Conservation (phyloP, 2,113 vertebrate genomes). For the Eulemur macaco region DNA sequence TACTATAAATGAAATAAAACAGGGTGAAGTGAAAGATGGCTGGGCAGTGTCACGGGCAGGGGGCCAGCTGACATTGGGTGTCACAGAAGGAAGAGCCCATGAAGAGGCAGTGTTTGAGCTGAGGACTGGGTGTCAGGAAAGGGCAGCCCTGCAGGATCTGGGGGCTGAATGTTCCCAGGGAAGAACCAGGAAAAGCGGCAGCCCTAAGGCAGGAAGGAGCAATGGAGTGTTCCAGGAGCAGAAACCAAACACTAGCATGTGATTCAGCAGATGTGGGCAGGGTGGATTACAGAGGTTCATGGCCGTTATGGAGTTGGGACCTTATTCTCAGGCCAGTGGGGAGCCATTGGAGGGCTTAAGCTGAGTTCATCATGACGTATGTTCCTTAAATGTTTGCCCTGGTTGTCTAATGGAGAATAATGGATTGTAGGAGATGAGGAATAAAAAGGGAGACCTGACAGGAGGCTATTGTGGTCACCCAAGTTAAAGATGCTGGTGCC, state of each 20-base stretch:
- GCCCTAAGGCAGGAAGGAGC: background rate
- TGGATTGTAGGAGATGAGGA: background rate
- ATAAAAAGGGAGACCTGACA: background rate
- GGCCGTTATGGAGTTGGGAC: background rate
- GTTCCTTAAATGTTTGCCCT: background rate
- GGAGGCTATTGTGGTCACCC: background rate
- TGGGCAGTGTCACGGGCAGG: fast-evolving
- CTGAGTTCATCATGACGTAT: background rate
- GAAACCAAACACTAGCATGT: background rate
- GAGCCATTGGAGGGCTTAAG: background rate
- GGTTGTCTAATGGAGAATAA: background rate
- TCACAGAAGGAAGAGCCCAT: background rate
- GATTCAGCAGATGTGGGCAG: background rate
- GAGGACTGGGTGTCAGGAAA: background rate
- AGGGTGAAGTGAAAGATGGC: background rate
- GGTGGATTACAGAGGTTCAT: no score
- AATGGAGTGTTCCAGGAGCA: background rate
- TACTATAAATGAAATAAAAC: background rate
- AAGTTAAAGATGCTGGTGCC: background rate
- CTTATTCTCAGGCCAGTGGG: background rate
- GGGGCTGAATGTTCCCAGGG: background rate
- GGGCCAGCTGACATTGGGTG: background rate
- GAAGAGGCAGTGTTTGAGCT: background rate
- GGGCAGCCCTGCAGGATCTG: background rate
- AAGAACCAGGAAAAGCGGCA: background rate